Evolutionary conservation across 1,140 invertebrate species (phyloP).

Genomic region (Drosophila nebulosa): DNA sequence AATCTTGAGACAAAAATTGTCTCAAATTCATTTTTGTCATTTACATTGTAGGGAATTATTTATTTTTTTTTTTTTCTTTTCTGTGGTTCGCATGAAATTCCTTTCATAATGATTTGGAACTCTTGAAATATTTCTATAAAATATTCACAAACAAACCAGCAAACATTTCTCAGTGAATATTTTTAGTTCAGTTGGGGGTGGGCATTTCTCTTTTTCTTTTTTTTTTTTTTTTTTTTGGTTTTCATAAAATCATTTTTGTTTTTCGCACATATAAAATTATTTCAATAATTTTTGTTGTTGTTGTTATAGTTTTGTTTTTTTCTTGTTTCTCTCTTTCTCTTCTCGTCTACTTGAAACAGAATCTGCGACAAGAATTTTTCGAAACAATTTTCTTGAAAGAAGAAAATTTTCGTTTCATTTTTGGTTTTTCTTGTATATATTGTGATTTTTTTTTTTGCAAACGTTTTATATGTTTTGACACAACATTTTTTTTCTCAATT

Average conservation of each 20-base stretch:
- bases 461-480: slow-evolving; percentile 2
- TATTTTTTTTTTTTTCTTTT: not conserved
- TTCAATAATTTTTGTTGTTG: slow-evolving; percentile 47
- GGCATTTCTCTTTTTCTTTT: too few species aligned
- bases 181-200: slow-evolving; percentile 18
- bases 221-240: slow-evolving; percentile 29
- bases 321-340: slow-evolving; percentile 12
- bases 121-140: slow-evolving; percentile 48
- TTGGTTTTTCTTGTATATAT: not conserved
- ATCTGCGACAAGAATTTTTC: slow-evolving; percentile 68
- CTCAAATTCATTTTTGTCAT: not conserved
- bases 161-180: slow-evolving; percentile 27
- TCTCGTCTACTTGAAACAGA: slow-evolving; percentile 52
- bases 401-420: slow-evolving; percentile 24
- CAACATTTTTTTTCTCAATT: not conserved
- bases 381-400: slow-evolving; percentile 21
- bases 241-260: slow-evolving; percentile 4
- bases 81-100: slow-evolving; percentile 27
- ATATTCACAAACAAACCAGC: slow-evolving; percentile 51
- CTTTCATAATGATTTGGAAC: slow-evolving; percentile 58
- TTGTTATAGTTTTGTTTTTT: slow-evolving; percentile 14
- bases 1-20: slow-evolving; percentile 10
- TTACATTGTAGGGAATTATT: not conserved
- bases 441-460: not conserved
- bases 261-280: slow-evolving; percentile 70